Conservation (phyloP, 2,888 invertebrate genomes). For the Pammene aurita region DNA sequence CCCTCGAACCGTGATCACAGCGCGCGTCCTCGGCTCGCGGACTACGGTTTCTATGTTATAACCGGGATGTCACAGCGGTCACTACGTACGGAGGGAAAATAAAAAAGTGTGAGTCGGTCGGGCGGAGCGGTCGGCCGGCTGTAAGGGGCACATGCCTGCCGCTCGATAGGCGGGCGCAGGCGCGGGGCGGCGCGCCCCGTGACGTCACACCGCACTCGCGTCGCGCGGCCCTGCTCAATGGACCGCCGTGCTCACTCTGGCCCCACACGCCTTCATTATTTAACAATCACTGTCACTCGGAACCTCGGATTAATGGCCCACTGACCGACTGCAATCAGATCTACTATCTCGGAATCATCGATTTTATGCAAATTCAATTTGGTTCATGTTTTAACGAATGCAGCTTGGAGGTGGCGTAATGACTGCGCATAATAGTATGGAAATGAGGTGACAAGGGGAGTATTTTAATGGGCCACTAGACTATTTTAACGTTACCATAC, state of each 20-base stretch:
- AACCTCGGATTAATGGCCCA: slow-evolving; percentile 52
- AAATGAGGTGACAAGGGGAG: slow-evolving; percentile 25
- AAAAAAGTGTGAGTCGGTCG: slow-evolving; percentile 74
- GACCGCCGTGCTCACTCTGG: slow-evolving; percentile 54
- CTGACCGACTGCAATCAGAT: slow-evolving; percentile 38
- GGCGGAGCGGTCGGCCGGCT: slow-evolving; percentile 75
- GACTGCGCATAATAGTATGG: slow-evolving; percentile 35
- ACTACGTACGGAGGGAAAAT: slow-evolving; percentile 72
- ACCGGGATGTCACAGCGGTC: slow-evolving; percentile 59
- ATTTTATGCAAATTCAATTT: slow-evolving; percentile 27
- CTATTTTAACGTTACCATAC: slow-evolving; percentile 23
- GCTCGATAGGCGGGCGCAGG: slow-evolving; percentile 80
- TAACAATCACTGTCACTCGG: slow-evolving; percentile 51
- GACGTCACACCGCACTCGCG: slow-evolving; percentile 70
- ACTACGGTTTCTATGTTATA: slow-evolving; percentile 56
- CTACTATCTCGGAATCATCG: slow-evolving; percentile 23
- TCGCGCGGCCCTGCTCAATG: slow-evolving; percentile 63
- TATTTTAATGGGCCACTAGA: slow-evolving; percentile 33
- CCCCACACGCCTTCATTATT: slow-evolving; percentile 45
- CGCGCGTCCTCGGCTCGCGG: slow-evolving; percentile 46
- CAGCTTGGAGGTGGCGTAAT: slow-evolving; percentile 23
- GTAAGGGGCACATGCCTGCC: slow-evolving; percentile 79
- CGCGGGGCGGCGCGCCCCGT: slow-evolving; percentile 66
- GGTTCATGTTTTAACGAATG: slow-evolving; percentile 26
- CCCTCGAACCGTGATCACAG: slow-evolving; percentile 26